These are phyloP conservation scores for rabbit (Oryctolagus cuniculus) DNA, from an alignment of 2,113 vertebrate genomes.

Conservation along the genomic window DNA sequence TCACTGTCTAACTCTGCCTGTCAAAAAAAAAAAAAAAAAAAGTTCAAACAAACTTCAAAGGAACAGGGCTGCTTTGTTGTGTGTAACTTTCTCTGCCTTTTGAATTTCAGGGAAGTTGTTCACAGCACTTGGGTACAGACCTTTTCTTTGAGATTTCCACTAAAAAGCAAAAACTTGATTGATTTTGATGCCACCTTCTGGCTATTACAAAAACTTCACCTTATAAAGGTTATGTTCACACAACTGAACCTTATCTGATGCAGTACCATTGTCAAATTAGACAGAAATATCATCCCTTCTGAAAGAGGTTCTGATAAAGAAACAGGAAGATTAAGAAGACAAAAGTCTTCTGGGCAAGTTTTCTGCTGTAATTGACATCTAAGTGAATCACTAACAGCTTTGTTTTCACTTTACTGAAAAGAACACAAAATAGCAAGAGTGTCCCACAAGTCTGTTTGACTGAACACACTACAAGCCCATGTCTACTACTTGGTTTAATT, in stretches of 20 bases:
- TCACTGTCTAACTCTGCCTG: too few species aligned
- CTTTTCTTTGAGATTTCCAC: slow-evolving; percentile 37
- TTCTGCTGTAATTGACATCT: not conserved
- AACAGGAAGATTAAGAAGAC: not conserved
- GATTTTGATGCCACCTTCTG: slow-evolving; percentile 88
- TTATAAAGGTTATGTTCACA: slow-evolving; percentile 34
- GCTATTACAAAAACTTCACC: slow-evolving; percentile 70
- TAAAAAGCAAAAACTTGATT: slow-evolving; percentile 61
- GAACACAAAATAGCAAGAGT: slow-evolving; percentile 20
- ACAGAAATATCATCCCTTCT: not conserved
- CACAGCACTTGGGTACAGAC: not conserved
- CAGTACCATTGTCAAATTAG: not conserved
- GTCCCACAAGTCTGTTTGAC: slow-evolving; percentile 10
- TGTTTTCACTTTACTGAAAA: not conserved
- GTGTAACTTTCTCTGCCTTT: slow-evolving; percentile 22
- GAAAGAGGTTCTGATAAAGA: not conserved
- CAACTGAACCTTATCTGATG: not conserved
- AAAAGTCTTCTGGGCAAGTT: not conserved
- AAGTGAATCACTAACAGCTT: not conserved
- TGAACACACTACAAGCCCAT: not conserved
- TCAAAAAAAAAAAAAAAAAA: too few species aligned
- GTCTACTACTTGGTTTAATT: not conserved
- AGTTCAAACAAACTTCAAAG: not conserved
- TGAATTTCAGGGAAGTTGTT: slow-evolving; percentile 52
- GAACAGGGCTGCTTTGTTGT: not conserved